Conservation (phyloP, 2,888 invertebrate genomes). For the Philonicus albiceps region DNA sequence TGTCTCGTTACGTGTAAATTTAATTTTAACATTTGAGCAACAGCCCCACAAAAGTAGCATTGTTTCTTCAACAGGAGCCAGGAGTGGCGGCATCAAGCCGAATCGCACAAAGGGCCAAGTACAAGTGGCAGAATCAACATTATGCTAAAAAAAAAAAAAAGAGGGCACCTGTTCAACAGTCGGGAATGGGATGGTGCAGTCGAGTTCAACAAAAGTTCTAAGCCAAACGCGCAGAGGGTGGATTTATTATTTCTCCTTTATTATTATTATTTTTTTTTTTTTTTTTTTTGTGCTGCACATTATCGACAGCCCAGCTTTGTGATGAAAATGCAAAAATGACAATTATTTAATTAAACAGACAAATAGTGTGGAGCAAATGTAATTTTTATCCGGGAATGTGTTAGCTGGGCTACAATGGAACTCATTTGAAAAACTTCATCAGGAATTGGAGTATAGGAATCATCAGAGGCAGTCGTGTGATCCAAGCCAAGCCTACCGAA, state of each 20-base stretch:
- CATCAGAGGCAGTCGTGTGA: not conserved
- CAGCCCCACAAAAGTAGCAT: not conserved
- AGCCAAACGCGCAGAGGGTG: not conserved
- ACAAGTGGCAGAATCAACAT: not conserved
- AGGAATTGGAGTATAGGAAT: conserved; percentile 13
- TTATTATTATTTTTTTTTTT: not conserved
- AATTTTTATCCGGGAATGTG: conserved; percentile 44
- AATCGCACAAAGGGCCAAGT: not conserved
- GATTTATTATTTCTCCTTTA: not conserved
- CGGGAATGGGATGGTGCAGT: not conserved
- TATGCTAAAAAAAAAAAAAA: not conserved
- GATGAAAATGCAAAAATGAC: conserved; percentile 9
- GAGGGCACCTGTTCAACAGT: not conserved
- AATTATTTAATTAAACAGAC: conserved; percentile 41
- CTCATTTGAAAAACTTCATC: conserved; percentile 51
- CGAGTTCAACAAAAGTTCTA: not conserved
- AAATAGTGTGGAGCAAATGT: conserved; percentile 32
- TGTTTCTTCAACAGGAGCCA: not conserved
- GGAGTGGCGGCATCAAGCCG: not conserved
- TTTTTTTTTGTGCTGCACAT: not conserved
- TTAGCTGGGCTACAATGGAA: conserved; percentile 48
- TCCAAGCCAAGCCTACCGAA: not conserved
- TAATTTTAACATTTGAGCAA: not conserved
- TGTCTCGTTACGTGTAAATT: not conserved
- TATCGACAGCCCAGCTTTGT: conserved; percentile 15